Evolutionary conservation across 2,113 vertebrate genomes (phyloP), one percentile per base, ranked within the genome.

Genomic region (Odobenus rosmarus): DNA sequence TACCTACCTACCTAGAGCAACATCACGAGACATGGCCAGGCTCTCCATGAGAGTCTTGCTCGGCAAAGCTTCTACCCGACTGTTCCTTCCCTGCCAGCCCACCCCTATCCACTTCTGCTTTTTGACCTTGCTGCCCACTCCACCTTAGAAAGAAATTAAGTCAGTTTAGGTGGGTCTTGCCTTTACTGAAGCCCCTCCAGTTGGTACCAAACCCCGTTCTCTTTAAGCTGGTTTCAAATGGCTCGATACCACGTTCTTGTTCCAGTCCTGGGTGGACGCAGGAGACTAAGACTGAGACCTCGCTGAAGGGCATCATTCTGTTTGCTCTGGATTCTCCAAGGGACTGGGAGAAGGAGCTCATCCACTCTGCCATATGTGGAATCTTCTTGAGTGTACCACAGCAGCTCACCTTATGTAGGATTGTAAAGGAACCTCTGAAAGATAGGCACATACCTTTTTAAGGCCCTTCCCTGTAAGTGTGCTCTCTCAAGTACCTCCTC

Each of bases 11-110:
- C 46, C 14, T 51, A 0, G 0, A 67, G 24, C 23, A 46, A 1
- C 3, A 2, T 33, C 1, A 3, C 55, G 26, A 33, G 23, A 12
- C 57, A 3, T 4, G 19, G 24, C 64, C 11, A 1, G 2, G 31
- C 24, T 87, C 28, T 14, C 7, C 16, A 1, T 11, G 77, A 31
- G n/a, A 7, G 51, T 7, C 0, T 8, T 1, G 24, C 39, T 36
- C 12, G 11, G 28, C 31, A 23, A 61, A 16, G 28, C 31, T 33
- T 36, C 46, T 23, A 0, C 51, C 55, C n/a, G 2, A 7, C 33
- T 3, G 0, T n/a, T 15, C n/a, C 49, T 23, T 18, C 19, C 26
- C 39, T 13, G 11, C 80, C 26, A 28, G 10, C 13, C 49, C 10
- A 8, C 0, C 49, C 18, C 2, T 19, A 28, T 16, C 18, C 39